phyloP scores from a whole-genome alignment of 2,888 invertebrate genomes.

The Trachelus troglodyta region DNA sequence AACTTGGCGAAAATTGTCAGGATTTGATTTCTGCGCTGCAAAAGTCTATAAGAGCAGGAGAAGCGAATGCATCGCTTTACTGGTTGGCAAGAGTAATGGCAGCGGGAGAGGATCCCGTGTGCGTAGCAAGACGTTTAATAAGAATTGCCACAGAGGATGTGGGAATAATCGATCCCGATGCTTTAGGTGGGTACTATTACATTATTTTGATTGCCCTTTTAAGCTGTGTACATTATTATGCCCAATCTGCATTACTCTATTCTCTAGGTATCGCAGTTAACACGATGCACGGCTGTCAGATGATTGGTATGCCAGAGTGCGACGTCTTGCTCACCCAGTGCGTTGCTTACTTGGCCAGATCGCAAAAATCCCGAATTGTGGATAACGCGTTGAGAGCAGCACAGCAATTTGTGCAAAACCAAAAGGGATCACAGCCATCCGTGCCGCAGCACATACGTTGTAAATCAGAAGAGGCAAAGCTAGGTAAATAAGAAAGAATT shows the following conservation, averaged over 20 bases:
- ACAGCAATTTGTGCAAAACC: slow-evolving; percentile 28
- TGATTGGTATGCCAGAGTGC: slow-evolving; percentile 83
- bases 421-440: slow-evolving; percentile 74
- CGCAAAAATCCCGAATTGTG: slow-evolving; percentile 72
- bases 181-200: slow-evolving; percentile 33
- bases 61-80: slow-evolving; percentile 42
- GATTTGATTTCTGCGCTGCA: slow-evolving; percentile 46
- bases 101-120: slow-evolving; percentile 46
- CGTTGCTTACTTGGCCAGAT: slow-evolving; percentile 78
- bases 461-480: slow-evolving; percentile 67
- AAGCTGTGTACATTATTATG: background rate
- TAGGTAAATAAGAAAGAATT: slow-evolving; percentile 26
- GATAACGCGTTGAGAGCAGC: slow-evolving; percentile 67
- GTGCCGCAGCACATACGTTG: slow-evolving; percentile 82
- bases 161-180: slow-evolving; percentile 40
- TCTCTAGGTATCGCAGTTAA: slow-evolving; percentile 75
- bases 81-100: slow-evolving; percentile 51
- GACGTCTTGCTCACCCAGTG: slow-evolving; percentile 81
- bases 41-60: slow-evolving; percentile 41
- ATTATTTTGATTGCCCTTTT: background rate
- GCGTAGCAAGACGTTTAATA: slow-evolving; percentile 44
- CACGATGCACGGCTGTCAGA: slow-evolving; percentile 80
- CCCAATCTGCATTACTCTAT: background rate
- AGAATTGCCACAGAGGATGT: slow-evolving; percentile 48
- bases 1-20: slow-evolving; percentile 34